Evolutionary conservation across 2,113 vertebrate genomes (phyloP).

Genomic region (Bos indicus): DNA sequence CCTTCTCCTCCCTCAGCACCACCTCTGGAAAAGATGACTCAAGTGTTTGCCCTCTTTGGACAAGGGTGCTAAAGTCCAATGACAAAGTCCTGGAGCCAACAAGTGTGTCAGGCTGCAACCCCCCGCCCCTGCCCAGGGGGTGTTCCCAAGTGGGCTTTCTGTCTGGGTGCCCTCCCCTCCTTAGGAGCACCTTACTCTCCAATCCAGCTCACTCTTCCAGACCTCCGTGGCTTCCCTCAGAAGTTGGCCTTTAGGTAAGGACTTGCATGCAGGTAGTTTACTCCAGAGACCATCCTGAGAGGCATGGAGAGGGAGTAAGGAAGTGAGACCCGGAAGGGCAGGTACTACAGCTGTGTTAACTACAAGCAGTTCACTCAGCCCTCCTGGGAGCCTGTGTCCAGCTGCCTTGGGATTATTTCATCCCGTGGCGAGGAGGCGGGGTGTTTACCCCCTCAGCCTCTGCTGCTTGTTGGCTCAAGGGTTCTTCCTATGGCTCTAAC

Average conservation of each 20-base stretch:
- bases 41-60: background rate
- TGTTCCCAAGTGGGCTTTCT: background rate
- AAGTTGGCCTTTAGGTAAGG: background rate
- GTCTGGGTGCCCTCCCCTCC: too few relatives aligned
- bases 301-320: background rate
- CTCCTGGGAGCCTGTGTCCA: fast-evolving
- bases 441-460: background rate
- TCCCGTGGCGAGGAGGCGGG: background rate
- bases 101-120: fast-evolving
- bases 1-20: background rate
- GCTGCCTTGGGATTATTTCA: background rate
- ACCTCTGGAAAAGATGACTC: background rate
- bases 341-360: background rate
- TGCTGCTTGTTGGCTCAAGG: background rate
- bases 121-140: background rate
- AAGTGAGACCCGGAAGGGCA: background rate
- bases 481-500: background rate
- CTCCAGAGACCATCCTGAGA: background rate
- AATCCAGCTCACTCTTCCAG: background rate
- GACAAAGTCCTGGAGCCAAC: background rate
- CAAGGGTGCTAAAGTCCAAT: background rate
- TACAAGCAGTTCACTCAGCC: background rate
- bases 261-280: background rate
- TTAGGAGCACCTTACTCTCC: background rate
- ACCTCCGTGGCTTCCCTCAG: background rate